Base-by-base conservation (phyloP, 2,113 vertebrate genomes). In the Hypanus sabinus region DNA sequence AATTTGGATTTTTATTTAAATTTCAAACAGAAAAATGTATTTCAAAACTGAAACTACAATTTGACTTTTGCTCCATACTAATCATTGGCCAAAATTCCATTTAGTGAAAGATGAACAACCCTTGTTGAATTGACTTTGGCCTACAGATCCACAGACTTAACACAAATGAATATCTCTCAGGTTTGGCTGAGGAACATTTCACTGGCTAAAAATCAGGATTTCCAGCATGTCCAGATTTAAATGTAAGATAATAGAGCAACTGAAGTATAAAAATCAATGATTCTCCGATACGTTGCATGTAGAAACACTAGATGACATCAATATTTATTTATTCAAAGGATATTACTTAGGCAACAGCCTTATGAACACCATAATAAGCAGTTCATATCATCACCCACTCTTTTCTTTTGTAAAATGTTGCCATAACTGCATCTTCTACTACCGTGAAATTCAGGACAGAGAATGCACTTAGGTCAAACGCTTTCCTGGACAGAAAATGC, bases 381-480 rank as follows among this genome's bases (percentile, higher is more conserved):
- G 62, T 36, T 62, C 62, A 68, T 68, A 91, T 68, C 68, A n/a
- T 68, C 62, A 30, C 62, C 27, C 46, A 91, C 24, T 91, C 4
- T 36, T 68, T 3, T 65, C 14, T 14, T 68, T 30, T 62, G 36
- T 91, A 65, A 91, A 91, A 91, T 36, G 62, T 36, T 68, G 87
- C 9, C 33, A 33, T 16, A 68, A 62, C 16, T 68, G 60, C 18
- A 68, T 65, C 62, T 33, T 68, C 87, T 20, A 22, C 27, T 68
- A 68, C 81, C 81, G 27, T 85, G 20, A 55, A 83, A 55, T 85
- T 85, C 87, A 91, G n/a, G n/a, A 91, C 16, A n/a, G 62, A 91
- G 81, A 20, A 91, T 65, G 87, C 87, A 91, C n/a, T 91, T 91
- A 33, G 87, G 60, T 60, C 33, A 91, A 91, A 18, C n/a, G 2